Base-by-base conservation (phyloP, 2,797 vertebrate species). In the Xiphorhynchus erythropygius region DNA sequence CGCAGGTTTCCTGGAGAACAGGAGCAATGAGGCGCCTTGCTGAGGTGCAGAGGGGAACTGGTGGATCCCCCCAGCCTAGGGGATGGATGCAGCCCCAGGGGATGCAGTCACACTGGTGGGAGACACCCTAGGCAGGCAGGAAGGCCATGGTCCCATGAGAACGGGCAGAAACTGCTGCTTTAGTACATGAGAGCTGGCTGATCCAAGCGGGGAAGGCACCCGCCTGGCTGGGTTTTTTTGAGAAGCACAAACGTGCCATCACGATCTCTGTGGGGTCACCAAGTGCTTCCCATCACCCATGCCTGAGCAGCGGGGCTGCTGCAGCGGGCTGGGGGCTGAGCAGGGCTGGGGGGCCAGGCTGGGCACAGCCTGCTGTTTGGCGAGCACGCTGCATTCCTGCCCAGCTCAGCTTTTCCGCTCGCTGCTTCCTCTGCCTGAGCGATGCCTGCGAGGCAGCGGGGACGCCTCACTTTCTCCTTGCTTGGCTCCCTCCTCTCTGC, bases 281-380 rank as follows among this genome's bases (percentile, higher is more conserved):
- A 21, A 13, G 37, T 55, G 1, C 27, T 49, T 71, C n/a, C 44
- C 18, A 5, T 23, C 1, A 0, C 2, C 17, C 0, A 0, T 57
- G 37, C 37, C 11, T 0, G 10, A 65, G 88, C 64, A 25, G 82
- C 0, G 7, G 19, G 42, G 47, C 78, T 55, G 78, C 53, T 47
- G 52, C 1, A 10, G 21, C 7, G 15, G 39, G 9, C 8, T 4
- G n/a, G 65, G 55, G 46, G 28, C 70, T 39, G 85, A 82, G 60
- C 8, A 4, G 35, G 69, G 28, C 41, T 0, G 2, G 53, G 24
- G 22, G 73, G 17, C 71, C 25, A 1, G 1, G 24, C 79, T 47
- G 64, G 73, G 46, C 13, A 8, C 75, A 70, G 71, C 41, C 47
- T 3, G 4, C 2, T 1, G 7, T 67, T 39, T 93, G 94, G 88